Conservation (phyloP, 2,888 invertebrate species). For the Hemistola chrysoprasaria region DNA sequence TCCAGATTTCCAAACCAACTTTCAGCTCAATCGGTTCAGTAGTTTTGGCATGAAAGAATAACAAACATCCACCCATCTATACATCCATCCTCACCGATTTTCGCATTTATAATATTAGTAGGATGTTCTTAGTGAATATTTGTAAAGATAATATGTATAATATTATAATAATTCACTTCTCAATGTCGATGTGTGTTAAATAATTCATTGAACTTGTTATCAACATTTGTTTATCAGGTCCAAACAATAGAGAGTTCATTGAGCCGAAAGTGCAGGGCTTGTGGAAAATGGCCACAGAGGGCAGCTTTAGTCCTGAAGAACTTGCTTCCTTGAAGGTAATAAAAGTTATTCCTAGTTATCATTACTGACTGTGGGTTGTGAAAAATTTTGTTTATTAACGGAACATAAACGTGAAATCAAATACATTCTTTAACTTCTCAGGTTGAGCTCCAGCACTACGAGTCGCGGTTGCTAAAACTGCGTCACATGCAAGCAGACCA, state of each 20-base stretch:
- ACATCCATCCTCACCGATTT: too few relatives aligned
- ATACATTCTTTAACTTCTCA: conserved; percentile 46
- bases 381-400: too few relatives aligned
- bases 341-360: background rate
- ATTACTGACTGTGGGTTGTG: too few relatives aligned
- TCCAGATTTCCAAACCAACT: too few relatives aligned
- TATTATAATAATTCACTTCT: too few relatives aligned
- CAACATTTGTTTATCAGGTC: conserved; percentile 58
- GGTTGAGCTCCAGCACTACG: conserved; percentile 93
- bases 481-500: conserved; percentile 92
- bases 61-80: too few relatives aligned
- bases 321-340: conserved; percentile 90
- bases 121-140: too few relatives aligned
- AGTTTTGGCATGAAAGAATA: too few relatives aligned
- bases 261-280: conserved; percentile 95
- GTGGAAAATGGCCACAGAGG: conserved; percentile 91
- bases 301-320: conserved; percentile 91
- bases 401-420: too few relatives aligned
- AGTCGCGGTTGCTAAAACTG: conserved; percentile 91
- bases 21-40: too few relatives aligned
- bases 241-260: conserved; percentile 92
- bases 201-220: conserved; percentile 10
- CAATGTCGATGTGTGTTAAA: conserved; percentile 2
- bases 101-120: too few relatives aligned
- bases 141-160: too few relatives aligned